A percentile compares a stretch with the other conserved stretches of the same genome.
These are phyloP conservation scores for Frieseomelitta varia DNA, from an alignment of 1,140 invertebrate species.

Conservation along the genomic window DNA sequence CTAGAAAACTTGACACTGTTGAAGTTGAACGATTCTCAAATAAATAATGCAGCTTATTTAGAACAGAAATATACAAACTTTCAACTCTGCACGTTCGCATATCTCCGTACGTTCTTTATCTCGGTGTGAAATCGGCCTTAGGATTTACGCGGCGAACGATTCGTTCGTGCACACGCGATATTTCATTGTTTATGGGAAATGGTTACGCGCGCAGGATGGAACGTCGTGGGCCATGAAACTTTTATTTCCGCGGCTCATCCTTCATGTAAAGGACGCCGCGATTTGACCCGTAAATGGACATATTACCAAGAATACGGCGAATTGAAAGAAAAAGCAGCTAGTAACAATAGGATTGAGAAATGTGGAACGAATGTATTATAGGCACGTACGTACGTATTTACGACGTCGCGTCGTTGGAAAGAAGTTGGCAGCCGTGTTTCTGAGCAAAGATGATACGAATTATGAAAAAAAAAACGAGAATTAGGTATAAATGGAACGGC, in stretches of 20 bases:
- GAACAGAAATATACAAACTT: too few species aligned
- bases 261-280: not conserved
- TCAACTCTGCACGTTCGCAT: too few species aligned
- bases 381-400: not conserved
- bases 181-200: constrained; percentile 24
- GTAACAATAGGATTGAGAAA: not conserved
- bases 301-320: constrained; percentile 7
- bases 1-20: too few species aligned
- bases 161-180: constrained; percentile 6
- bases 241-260: constrained; percentile 14
- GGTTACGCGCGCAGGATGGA: constrained; percentile 14
- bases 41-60: too few species aligned
- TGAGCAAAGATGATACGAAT: not conserved
- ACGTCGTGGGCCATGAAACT: constrained; percentile 15
- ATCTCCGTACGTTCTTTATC: too few species aligned
- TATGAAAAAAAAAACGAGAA: not conserved
- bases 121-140: not conserved
- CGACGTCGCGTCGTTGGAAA: not conserved
- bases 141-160: not conserved
- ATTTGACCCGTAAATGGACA: constrained; percentile 16
- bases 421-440: not conserved
- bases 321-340: not conserved
- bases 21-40: too few species aligned
- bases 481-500: not conserved
- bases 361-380: not conserved